A percentile compares a stretch with the other conserved stretches of the same genome.
phyloP scores from a whole-genome alignment of 2,888 invertebrate genomes.

The Deroplatys truncata region DNA sequence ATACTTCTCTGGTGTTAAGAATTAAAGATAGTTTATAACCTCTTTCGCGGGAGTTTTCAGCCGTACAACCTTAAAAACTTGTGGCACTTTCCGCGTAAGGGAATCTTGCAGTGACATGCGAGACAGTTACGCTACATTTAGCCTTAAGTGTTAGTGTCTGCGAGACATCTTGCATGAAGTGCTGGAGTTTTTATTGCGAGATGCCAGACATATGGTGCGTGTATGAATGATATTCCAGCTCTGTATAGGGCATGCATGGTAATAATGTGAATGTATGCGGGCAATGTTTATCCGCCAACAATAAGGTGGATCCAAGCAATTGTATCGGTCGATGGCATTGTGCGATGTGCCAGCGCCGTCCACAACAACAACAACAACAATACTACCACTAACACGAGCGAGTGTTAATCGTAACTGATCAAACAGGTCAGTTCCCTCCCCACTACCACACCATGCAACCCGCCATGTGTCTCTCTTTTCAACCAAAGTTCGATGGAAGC shows the following conservation, averaged over 20 bases:
- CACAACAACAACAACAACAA: not conserved
- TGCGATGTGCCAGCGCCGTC: not conserved
- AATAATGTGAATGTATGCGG: too few relatives aligned
- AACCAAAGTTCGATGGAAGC: not conserved
- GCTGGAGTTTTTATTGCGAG: not conserved
- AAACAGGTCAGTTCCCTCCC: not conserved
- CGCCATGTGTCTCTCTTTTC: not conserved
- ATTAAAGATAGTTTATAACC: too few relatives aligned
- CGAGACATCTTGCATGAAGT: not conserved
- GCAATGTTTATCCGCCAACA: not conserved
- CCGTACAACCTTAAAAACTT: too few relatives aligned
- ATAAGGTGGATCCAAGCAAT: slow-evolving; percentile 5
- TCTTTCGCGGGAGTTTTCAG: too few relatives aligned
- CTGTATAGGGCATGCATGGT: not conserved
- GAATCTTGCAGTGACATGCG: too few relatives aligned
- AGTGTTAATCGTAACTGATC: slow-evolving; percentile 2
- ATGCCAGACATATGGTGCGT: too few relatives aligned
- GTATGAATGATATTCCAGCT: not conserved
- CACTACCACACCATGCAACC: not conserved
- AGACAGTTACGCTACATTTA: too few relatives aligned
- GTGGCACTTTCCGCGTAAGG: too few relatives aligned
- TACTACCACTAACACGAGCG: not conserved
- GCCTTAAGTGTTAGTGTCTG: too few relatives aligned
- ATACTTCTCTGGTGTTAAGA: too few relatives aligned
- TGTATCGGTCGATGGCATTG: slow-evolving; percentile 5